A percentile compares a stretch with the other conserved stretches of the same genome.
phyloP scores from a whole-genome alignment of 2,797 vertebrate genomes.

The Acrocephalus scirpaceus region DNA sequence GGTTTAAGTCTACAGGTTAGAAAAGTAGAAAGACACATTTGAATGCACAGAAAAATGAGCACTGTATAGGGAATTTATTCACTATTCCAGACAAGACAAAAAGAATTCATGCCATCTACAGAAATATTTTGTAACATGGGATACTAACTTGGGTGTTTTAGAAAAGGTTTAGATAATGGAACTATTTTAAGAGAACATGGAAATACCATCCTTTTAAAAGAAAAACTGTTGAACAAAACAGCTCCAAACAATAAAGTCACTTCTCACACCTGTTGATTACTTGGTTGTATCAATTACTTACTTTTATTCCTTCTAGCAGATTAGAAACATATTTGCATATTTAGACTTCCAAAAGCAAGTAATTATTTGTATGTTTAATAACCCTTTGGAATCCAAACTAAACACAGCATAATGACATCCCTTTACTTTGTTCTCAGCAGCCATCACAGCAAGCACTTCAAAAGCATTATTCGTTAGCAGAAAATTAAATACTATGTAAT shows the following conservation, averaged over 20 bases:
- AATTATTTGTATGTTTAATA: constrained; percentile 33
- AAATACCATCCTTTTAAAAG: neutral
- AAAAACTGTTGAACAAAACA: neutral
- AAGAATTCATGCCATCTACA: neutral
- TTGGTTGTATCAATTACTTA: neutral
- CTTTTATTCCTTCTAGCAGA: neutral
- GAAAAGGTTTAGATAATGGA: neutral
- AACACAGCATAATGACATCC: neutral
- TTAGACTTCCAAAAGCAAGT: constrained; percentile 18
- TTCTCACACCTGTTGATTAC: neutral
- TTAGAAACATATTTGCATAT: constrained; percentile 24
- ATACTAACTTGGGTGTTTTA: neutral
- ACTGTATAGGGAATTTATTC: neutral
- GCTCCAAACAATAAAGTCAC: neutral
- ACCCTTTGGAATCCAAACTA: constrained; percentile 10
- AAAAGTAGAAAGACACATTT: neutral
- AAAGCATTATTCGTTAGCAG: constrained; percentile 77
- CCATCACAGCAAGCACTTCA: constrained; percentile 71
- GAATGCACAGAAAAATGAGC: neutral
- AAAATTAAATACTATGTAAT: constrained; percentile 86
- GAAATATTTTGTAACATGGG: neutral
- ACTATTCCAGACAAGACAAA: neutral
- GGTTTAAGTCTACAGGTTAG: neutral
- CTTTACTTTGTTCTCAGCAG: constrained; percentile 47
- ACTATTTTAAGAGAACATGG: neutral